Evolutionary conservation across 2,888 invertebrate species (phyloP).

Genomic region (Meandrusa payeni): DNA sequence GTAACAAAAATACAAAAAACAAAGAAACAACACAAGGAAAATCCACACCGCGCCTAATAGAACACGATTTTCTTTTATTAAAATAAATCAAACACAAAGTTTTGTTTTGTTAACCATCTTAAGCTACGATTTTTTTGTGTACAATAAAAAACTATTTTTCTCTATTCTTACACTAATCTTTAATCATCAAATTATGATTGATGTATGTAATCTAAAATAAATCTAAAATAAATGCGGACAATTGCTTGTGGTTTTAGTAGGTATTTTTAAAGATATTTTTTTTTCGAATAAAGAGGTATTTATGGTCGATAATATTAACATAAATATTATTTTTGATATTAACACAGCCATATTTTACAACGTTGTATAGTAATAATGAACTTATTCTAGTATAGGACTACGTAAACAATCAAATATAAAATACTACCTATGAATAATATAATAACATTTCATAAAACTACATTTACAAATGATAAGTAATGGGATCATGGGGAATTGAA

Average conservation of each 20-base stretch:
- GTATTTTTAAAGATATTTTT: too few species aligned
- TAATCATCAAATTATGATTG: conserved; percentile 10
- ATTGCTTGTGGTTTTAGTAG: conserved; percentile 53
- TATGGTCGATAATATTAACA: conserved; percentile 63
- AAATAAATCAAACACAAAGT: too few species aligned
- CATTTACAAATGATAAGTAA: too few species aligned
- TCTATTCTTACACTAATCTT: neutral
- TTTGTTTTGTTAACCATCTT: too few species aligned
- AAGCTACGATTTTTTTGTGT: too few species aligned
- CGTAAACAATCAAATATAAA: conserved; percentile 32
- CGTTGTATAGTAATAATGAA: conserved; percentile 36
- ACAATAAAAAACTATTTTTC: neutral
- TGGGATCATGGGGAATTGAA: too few species aligned
- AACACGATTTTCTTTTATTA: too few species aligned
- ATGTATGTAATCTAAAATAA: conserved; percentile 20
- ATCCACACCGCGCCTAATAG: too few species aligned
- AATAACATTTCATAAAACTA: conserved; percentile 41
- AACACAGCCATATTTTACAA: conserved; percentile 75
- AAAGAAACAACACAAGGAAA: too few species aligned
- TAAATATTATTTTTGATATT: conserved; percentile 74
- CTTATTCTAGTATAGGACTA: conserved; percentile 33
- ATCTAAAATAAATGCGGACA: conserved; percentile 25
- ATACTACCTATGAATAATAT: conserved; percentile 40
- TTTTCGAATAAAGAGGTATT: conserved; percentile 73
- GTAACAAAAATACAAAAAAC: too few species aligned